Percentiles rank a stretch among this genome's conserved stretches.
phyloP scores from a whole-genome alignment of 64 coral and sea anemone species.

The Exaiptasia diaphana region DNA sequence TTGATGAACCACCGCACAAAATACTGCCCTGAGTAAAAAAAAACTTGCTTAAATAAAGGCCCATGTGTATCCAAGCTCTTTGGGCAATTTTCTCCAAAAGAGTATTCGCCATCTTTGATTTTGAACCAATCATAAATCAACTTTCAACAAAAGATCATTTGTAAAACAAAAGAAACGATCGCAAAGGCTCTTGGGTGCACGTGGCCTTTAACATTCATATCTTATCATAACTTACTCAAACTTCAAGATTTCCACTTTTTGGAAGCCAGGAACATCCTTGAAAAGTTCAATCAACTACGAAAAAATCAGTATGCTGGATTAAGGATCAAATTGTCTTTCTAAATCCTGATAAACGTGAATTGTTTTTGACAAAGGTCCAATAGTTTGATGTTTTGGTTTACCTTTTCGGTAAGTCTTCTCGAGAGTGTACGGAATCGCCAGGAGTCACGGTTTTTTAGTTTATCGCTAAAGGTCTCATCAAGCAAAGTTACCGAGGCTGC shows the following conservation, averaged over 20 bases:
- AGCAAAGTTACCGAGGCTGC: constrained; percentile 45
- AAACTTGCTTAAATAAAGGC: no score
- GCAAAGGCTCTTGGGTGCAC: no score
- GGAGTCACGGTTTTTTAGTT: constrained; percentile 62
- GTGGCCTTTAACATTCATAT: no score
- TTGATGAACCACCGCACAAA: not conserved
- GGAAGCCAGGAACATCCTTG: constrained; percentile 49
- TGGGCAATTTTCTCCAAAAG: no score
- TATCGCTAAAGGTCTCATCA: constrained; percentile 31
- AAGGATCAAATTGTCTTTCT: no score
- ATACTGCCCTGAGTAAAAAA: not conserved
- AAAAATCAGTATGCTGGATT: not conserved
- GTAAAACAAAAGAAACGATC: no score
- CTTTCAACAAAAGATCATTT: no score
- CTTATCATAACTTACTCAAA: constrained; percentile 63
- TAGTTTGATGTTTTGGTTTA: not conserved
- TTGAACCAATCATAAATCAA: no score
- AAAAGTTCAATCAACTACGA: constrained; percentile 54
- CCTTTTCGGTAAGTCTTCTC: constrained; percentile 45
- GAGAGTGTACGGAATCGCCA: constrained; percentile 44
- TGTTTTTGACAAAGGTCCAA: not conserved
- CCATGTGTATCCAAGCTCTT: no score
- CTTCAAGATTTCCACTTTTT: constrained; percentile 55
- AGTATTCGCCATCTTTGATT: no score
- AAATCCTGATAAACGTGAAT: not conserved